Conservation (phyloP, 2,888 invertebrate species). For the Tupiocoris notatus region DNA sequence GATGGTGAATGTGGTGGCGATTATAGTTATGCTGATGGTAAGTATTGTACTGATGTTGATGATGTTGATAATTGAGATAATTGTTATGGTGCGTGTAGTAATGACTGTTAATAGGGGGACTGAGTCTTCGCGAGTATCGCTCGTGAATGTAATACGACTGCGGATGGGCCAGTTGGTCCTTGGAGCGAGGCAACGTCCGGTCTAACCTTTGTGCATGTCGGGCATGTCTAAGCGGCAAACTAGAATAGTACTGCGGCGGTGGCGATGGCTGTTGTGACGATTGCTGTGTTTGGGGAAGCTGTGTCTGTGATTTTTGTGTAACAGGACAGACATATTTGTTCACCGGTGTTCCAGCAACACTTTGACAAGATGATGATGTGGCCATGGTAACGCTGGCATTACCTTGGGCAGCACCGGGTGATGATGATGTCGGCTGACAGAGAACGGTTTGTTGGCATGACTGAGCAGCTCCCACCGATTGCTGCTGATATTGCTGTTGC, state of each 20-base stretch:
- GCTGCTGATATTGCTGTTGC: neutral
- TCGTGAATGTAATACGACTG: constrained; percentile 28
- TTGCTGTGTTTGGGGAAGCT: constrained; percentile 38
- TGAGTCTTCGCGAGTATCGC: constrained; percentile 29
- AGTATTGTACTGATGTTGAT: neutral
- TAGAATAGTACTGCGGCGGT: constrained; percentile 42
- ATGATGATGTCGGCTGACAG: constrained; percentile 42
- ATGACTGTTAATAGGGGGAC: constrained; percentile 23
- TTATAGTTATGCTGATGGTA: constrained; percentile 12
- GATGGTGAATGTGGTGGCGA: constrained; percentile 24
- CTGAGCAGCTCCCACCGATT: constrained; percentile 4
- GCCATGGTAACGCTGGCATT: neutral
- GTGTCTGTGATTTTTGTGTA: neutral
- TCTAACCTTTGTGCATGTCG: constrained; percentile 33
- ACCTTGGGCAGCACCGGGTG: neutral
- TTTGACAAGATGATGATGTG: neutral
- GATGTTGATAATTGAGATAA: neutral
- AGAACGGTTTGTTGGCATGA: constrained; percentile 42
- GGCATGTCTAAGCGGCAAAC: constrained; percentile 40
- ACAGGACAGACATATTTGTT: neutral
- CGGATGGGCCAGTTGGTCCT: neutral
- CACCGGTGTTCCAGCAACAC: neutral
- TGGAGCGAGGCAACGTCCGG: constrained; percentile 31
- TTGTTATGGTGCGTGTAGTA: neutral
- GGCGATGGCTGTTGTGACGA: constrained; percentile 17